phyloP scores from a whole-genome alignment of 2,113 vertebrate genomes.

The Archocentrus centrarchus region DNA sequence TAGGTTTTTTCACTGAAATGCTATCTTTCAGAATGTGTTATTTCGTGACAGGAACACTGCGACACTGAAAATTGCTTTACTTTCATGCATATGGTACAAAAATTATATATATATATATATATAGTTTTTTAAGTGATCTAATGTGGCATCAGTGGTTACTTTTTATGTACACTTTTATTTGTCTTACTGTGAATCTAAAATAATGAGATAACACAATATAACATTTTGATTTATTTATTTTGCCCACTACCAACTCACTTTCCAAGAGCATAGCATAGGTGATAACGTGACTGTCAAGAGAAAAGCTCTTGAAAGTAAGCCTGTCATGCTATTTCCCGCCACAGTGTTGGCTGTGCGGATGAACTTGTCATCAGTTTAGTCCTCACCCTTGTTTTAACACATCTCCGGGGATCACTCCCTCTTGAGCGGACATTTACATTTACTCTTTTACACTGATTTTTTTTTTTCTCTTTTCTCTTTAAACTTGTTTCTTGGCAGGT shows the following conservation, averaged over 20 bases:
- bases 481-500: constrained; percentile 72
- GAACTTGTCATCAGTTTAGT: constrained; percentile 77
- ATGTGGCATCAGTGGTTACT: neutral
- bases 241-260: constrained; percentile 5
- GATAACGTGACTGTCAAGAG: constrained; percentile 41
- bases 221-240: neutral
- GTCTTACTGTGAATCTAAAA: neutral
- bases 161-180: neutral
- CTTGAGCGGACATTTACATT: constrained; percentile 73
- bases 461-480: constrained; percentile 5
- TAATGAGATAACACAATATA: neutral
- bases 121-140: too few species aligned
- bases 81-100: too few species aligned
- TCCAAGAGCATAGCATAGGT: neutral
- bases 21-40: constrained; percentile 11
- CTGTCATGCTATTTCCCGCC: constrained; percentile 29
- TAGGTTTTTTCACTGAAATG: constrained; percentile 22
- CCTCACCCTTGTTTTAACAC: constrained; percentile 75
- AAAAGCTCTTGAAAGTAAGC: constrained; percentile 58
- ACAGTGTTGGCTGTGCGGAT: constrained; percentile 41
- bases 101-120: too few species aligned
- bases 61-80: constrained; percentile 2
- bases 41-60: constrained; percentile 10
- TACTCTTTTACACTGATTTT: constrained; percentile 48
- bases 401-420: constrained; percentile 68